Base-by-base conservation (phyloP, 2,888 invertebrate species). In the Ecliptopera silaceata region DNA sequence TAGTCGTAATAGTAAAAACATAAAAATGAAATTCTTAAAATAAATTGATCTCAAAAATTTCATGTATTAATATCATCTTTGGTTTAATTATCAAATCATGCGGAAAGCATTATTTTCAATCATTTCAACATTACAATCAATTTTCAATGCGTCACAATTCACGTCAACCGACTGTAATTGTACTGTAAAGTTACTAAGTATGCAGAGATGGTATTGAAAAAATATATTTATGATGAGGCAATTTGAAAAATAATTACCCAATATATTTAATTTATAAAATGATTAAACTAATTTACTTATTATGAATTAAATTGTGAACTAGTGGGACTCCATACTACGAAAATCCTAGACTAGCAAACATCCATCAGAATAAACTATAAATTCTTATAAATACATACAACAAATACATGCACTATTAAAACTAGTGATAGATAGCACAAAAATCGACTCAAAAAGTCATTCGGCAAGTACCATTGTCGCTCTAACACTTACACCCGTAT, bases 1-100 rank as follows among this genome's bases (percentile, higher is more conserved):
- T 45, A 45, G 22, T 45, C 34, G 46, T 32, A 34, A 56, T 38
- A 47, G 31, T 41, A 29, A 36, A 52, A 48, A 46, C 32, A n/a
- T 42, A 54, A 69, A 54, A 45, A 66, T 65, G 62, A 52, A 56
- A 65, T 66, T 66, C 66, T 70, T 72, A 72, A 76, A 71, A 68
- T 73, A 73, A 71, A 66, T 77, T 75, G 75, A 63, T 74, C 68
- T 75, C 59, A 72, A 75, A n/a, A 43, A 71, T 64, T 75, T 72
- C 56, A 59, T 59, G 57, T 36, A 49, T 49, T 58, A 86, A 87
- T 86, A 87, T 85, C 84, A 85, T 88, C 88, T 89, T 89, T 89
- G 88, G 88, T 86, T 84, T 84, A 68, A 73, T 71, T 70, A 65
- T 79, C 45, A 58, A 60, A 46, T 72, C 76, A 79, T 74, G 74